Percentiles rank a stretch among this genome's conserved stretches.
Conservation (phyloP, 1,140 invertebrate genomes). For the Myzus persicae region DNA sequence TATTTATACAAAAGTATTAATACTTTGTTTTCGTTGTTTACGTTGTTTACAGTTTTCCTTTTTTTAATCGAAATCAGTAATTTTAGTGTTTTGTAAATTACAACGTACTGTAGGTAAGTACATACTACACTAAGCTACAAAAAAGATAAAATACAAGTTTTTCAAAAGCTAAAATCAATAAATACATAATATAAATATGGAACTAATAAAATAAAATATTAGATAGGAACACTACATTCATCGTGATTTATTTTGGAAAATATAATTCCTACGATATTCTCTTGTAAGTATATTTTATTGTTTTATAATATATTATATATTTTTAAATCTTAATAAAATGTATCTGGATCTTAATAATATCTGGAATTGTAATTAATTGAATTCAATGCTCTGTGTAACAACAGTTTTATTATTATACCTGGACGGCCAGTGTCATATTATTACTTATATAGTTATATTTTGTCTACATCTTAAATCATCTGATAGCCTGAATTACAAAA, state of each 20-base stretch:
- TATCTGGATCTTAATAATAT: no score
- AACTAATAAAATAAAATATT: not conserved
- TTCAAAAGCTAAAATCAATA: not conserved
- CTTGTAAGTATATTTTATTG: not conserved
- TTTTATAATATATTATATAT: not conserved
- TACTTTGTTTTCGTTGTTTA: not conserved
- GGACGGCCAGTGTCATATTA: not conserved
- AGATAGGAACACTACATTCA: no score
- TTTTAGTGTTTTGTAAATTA: not conserved
- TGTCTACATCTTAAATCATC: not conserved
- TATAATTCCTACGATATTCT: not conserved
- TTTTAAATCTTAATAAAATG: not conserved
- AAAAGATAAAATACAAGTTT: not conserved
- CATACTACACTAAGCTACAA: no score
- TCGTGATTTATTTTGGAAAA: not conserved
- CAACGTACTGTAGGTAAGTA: not conserved
- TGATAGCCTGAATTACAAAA: not conserved
- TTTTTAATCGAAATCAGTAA: not conserved
- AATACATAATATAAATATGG: no score
- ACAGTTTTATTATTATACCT: not conserved
- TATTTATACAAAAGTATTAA: not conserved
- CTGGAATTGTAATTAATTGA: not conserved
- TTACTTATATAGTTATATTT: no score
- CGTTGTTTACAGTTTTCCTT: not conserved
- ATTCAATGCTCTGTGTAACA: not conserved